Evolutionary conservation across 2,888 invertebrate genomes (phyloP), one percentile per base, ranked within the genome.

Genomic region (Cactoblastis cactorum): DNA sequence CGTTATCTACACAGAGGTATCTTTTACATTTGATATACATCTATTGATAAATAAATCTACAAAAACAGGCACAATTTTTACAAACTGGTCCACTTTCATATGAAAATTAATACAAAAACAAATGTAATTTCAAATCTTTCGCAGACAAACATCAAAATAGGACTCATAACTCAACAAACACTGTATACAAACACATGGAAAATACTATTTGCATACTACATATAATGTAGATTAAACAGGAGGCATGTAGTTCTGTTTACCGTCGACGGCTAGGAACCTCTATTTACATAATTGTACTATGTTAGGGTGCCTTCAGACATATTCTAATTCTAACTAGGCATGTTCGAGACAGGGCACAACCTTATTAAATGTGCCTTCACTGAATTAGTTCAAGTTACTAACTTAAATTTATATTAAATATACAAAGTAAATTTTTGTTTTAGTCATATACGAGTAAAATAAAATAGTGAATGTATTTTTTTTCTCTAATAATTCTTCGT

Each of bases 271-370:
- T 35, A n/a, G 34, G 35, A 47, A 37, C 35, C 15, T 22, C 47
- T 47, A 35, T 47, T 47, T 47, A 47, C 47, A 47, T 47, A 47
- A 47, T 47, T 47, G 22, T 35, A 6, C 35, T 35, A 35, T 35
- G 47, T 47, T 46, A 28, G 28, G 41, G 24, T n/a, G 41, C 17
- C 28, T 24, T 4, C 43, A 43, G 28, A 43, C 43, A 43, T 43
- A 43, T 43, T 3, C 28, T 28, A 32, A 32, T 43, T 15, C 28
- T 6, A 14, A 24, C 22, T 14, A 43, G 43, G 8, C 15, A 28
- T 28, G 28, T 28, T 28, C 11, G 32, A 14, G 9, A 24, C 6
- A n/a, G n/a, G n/a, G n/a, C n/a, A n/a, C n/a, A 12, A 24, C 41
- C 15, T 5, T 22, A 5, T 22, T 4, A 5, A 3, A 3, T 4